Evolutionary conservation across 64 coral and sea anemone genomes (phyloP).

Genomic region (Acropora tenuis): DNA sequence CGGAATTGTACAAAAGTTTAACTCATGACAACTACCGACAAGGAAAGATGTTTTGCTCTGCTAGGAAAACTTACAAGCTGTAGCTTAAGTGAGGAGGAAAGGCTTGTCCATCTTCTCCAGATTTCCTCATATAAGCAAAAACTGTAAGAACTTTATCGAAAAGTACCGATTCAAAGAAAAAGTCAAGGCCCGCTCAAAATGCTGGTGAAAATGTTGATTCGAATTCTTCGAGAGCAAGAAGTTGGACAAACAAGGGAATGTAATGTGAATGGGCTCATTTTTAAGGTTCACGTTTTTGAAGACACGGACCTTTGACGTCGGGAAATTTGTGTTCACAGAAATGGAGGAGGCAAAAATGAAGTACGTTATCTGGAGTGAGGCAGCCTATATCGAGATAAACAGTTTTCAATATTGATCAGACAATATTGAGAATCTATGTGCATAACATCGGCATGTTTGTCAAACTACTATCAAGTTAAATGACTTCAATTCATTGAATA

Average conservation of each 20-base stretch:
- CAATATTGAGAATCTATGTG: background rate
- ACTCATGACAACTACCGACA: constrained; percentile 1
- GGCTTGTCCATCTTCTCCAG: background rate
- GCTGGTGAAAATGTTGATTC: background rate
- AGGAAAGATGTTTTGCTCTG: constrained; percentile 1
- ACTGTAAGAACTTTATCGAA: background rate
- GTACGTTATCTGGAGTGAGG: background rate
- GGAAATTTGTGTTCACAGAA: background rate
- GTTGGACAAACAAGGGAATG: background rate
- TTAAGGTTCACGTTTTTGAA: background rate
- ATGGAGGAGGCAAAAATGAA: background rate
- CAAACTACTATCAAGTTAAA: background rate
- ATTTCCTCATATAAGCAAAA: background rate
- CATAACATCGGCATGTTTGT: background rate
- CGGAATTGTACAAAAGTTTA: background rate
- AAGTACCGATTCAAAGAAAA: background rate
- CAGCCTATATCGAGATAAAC: background rate
- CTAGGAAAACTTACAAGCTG: background rate
- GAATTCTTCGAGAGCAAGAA: background rate
- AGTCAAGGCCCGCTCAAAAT: background rate
- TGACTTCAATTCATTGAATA: background rate
- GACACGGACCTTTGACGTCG: background rate
- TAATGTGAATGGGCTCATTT: background rate
- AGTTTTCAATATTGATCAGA: background rate
- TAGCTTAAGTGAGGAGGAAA: background rate